phyloP scores from a whole-genome alignment of 2,888 invertebrate species.

The Xestia sexstrigata region DNA sequence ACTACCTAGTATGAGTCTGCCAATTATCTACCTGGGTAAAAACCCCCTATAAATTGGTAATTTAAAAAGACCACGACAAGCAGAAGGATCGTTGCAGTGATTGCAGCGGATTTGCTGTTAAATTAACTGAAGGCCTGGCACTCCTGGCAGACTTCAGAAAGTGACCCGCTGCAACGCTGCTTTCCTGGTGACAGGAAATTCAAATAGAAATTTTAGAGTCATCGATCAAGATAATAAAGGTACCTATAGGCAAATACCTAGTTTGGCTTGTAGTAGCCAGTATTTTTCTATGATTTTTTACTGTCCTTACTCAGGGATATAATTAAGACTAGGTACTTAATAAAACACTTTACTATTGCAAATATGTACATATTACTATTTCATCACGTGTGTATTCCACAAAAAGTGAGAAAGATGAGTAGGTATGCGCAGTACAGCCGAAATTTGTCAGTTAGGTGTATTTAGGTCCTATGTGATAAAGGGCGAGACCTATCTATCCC shows the following conservation, averaged over 20 bases:
- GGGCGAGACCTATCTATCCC: not conserved
- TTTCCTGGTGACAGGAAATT: not conserved
- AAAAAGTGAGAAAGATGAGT: not conserved
- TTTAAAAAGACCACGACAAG: not conserved
- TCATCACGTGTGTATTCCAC: not conserved
- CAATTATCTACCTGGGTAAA: not conserved
- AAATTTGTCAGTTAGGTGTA: not conserved
- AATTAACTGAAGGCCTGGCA: not conserved
- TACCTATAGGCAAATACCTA: not conserved
- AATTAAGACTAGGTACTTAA: not conserved
- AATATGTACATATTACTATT: not conserved
- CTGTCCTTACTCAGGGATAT: not conserved
- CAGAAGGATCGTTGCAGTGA: not conserved
- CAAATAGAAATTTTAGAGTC: not conserved
- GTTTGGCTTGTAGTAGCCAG: not conserved
- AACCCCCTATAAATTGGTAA: not conserved
- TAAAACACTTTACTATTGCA: not conserved
- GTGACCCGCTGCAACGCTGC: not conserved
- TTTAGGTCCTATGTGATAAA: not conserved
- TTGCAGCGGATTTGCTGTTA: too few relatives aligned
- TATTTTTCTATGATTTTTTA: too few relatives aligned
- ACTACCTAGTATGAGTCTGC: not conserved
- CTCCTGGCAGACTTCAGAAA: not conserved
- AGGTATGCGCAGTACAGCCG: not conserved
- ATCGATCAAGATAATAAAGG: not conserved